Base-by-base conservation (phyloP, 2,113 vertebrate species). In the Oryzias celebensis region DNA sequence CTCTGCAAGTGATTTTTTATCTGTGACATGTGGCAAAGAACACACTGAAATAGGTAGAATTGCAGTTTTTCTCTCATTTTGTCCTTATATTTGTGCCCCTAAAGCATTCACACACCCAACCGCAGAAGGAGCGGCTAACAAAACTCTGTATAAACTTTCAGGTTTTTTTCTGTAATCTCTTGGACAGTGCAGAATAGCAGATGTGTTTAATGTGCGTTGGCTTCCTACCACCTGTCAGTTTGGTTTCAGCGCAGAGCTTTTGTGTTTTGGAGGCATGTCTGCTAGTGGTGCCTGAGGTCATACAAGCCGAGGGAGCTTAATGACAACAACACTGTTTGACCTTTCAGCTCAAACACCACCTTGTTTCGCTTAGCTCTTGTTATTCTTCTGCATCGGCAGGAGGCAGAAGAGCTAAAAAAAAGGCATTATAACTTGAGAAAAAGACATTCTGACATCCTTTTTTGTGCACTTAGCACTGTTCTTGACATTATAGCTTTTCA, bases 221-320 rank as follows among this genome's bases (percentile, higher is more conserved):
- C 54, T 80, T 72, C 52, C 64, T 52, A 36, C 36, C 36, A 36
- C 36, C 36, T 87, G 86, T 86, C 65, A 50, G 53, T 76, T 65
- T 82, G 81, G 68, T 78, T 77, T 80, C 80, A 52, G 36, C 52
- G 47, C 72, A 81, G 64, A 82, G 68, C 84, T 85, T 89, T 88
- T 85, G 78, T 82, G 68, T 86, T 72, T 83, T 77, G 41, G 66
- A 68, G 62, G 51, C 58, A 68, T 74, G 70, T 79, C 72, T 62
- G 47, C 52, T 59, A 65, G 63, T 51, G 51, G 73, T 73, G 67
- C 65, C 78, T 74, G 78, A 85, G 77, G 78, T 86, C 85, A 82
- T 87, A 81, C 87, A 90, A 84, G 50, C 72, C 71, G 47, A 26
- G 60, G 73, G 69, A 57, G 66, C 26, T 73, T 70, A 62, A 87